Percentiles rank a stretch among this genome's conserved stretches.
Conservation (phyloP, 2,797 vertebrate genomes). For the Luscinia megarhynchos region DNA sequence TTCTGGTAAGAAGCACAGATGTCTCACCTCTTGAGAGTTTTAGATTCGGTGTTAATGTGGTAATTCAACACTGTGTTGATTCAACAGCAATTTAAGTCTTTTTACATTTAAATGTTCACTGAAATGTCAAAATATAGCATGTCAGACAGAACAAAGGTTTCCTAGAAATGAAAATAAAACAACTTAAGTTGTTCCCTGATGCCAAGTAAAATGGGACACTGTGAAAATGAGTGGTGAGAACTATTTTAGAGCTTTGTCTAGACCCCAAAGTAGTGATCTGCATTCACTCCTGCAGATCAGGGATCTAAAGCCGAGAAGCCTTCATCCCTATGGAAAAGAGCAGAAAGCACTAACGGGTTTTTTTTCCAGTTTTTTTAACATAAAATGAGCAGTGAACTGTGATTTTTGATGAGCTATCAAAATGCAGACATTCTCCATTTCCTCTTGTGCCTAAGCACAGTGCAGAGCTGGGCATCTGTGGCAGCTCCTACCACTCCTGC, state of each 20-base stretch:
- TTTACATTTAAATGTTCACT: background rate
- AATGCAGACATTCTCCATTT: background rate
- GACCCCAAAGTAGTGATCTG: background rate
- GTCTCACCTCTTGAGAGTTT: background rate
- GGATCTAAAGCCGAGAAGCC: background rate
- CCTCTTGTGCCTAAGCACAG: too few relatives aligned
- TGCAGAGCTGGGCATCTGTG: background rate
- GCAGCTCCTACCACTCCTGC: background rate
- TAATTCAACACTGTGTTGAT: background rate
- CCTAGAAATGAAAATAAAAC: background rate
- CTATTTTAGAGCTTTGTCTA: background rate
- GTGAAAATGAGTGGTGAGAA: background rate
- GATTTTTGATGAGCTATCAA: background rate
- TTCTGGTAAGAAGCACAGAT: background rate
- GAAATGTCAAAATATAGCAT: background rate
- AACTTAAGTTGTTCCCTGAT: background rate
- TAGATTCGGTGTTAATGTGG: background rate
- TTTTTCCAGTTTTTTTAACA: background rate
- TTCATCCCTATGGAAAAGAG: background rate
- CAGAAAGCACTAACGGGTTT: background rate
- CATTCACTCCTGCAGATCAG: background rate
- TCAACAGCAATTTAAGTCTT: background rate
- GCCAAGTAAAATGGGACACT: background rate
- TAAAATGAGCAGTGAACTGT: background rate
- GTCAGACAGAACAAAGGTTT: background rate